These are phyloP conservation scores for Morpho deidamia DNA, from an alignment of 2,888 invertebrate genomes.

Conservation along the genomic window DNA sequence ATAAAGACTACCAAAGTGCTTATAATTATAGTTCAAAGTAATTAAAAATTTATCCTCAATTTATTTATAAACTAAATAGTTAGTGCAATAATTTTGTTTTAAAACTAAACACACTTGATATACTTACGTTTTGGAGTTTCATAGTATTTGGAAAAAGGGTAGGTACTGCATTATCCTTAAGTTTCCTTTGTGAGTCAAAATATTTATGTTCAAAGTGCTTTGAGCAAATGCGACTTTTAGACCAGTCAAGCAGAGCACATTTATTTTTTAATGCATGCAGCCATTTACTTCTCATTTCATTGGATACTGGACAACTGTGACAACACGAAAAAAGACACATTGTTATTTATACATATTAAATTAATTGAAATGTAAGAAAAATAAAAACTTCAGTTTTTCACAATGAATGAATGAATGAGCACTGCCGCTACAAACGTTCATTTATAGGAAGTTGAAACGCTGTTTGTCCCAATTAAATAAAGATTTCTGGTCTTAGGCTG, in stretches of 20 bases:
- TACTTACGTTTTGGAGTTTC: constrained; percentile 35
- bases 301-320: constrained; percentile 49
- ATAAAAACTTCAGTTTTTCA: too few relatives aligned
- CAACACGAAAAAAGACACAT: neutral
- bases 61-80: too few relatives aligned
- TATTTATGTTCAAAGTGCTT: constrained; percentile 60
- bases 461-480: too few relatives aligned
- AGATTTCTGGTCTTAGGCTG: too few relatives aligned
- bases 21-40: too few relatives aligned
- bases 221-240: constrained; percentile 58
- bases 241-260: constrained; percentile 54
- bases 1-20: too few relatives aligned
- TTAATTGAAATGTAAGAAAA: too few relatives aligned
- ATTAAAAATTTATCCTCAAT: too few relatives aligned
- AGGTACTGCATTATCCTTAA: constrained; percentile 55
- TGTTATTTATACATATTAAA: neutral
- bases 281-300: constrained; percentile 60
- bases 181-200: constrained; percentile 50
- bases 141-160: constrained; percentile 43
- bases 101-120: too few relatives aligned
- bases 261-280: constrained; percentile 49
- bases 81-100: neutral
- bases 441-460: too few relatives aligned
- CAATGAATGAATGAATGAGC: too few relatives aligned
- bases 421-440: too few relatives aligned